Base-by-base conservation (phyloP, 2,113 vertebrate genomes). In the Caretta caretta region DNA sequence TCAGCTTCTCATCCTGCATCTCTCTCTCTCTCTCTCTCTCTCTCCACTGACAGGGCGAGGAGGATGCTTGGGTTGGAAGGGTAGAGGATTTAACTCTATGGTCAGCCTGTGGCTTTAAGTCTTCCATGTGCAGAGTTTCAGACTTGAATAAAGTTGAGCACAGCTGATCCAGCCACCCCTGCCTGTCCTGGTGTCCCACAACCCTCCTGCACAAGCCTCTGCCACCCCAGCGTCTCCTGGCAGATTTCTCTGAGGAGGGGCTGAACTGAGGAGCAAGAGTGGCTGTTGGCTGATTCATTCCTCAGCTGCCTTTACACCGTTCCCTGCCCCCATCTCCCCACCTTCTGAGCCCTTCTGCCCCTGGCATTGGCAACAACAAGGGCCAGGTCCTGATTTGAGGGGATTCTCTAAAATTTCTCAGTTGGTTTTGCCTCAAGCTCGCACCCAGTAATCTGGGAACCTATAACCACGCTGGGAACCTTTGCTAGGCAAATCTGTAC, bases 11-110 rank as follows among this genome's bases (percentile, higher is more conserved):
- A 5, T 2, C 46, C 69, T 51, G 51, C 59, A 87, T 42, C 42
- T 42, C 42, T 42, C 42, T 35, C 38, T n/a, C 62, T 35, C 65
- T n/a, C n/a, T 29, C 57, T 14, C 2, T 54, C 53, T 6, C 76
- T 50, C 6, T 17, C 31, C 62, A 42, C n/a, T 0, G 0, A 7
- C 2, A 5, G 25, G 38, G 16, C 76, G 38, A 90, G 51, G 72
- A 59, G 49, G 57, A 48, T 62, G n/a, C 69, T 48, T 57, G 51
- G 14, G 35, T 25, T 17, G 25, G n/a, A n/a, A 50, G n/a, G 24
- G 38, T 59, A 4, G 11, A 83, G 80, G 56, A 2, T 46, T 80
- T 54, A 83, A 59, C 1, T 2, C 49, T 51, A 69, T 29, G n/a
- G 12, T 6, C 29, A 24, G 17, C 46, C 46, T 86, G 20, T 46